Evolutionary conservation across 2,797 vertebrate genomes (phyloP), one percentile per base, ranked within the genome.

Genomic region (Xerus rutilus): DNA sequence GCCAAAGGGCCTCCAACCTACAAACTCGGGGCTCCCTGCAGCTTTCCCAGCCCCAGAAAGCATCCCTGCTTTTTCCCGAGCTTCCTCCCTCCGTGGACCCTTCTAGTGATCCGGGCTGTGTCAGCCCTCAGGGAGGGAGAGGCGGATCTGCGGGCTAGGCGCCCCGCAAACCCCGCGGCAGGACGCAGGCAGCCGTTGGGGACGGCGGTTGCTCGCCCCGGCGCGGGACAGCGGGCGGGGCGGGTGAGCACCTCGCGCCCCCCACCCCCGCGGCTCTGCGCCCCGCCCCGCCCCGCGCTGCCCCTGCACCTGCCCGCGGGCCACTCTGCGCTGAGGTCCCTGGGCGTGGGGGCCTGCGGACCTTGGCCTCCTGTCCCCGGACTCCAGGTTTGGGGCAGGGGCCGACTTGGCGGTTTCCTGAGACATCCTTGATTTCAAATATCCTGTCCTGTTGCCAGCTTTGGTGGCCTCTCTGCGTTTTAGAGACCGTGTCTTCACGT

Each of bases 341-440:
- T 0, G 0, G 6, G 10, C 14, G 20, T 23, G 54, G 49, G 7
- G 7, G 15, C 5, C 0, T 7, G n/a, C 1, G 20, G 18, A 32
- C 32, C 18, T 62, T 32, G 1, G 4, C 7, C 15, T 72, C 54
- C 54, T 57, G 54, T 20, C 7, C 23, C 35, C 3, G n/a, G n/a
- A 20, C 74, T 54, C 43, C 5, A 4, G 15, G 59, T n/a, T 20
- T 14, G 5, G 39, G 35, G 0, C 5, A 13, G 64, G n/a, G 59
- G 39, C 57, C 35, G 1, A 4, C 0, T 76, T 14, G 4, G 65
- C 64, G 39, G 20, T 49, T 95, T 96, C 72, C 84, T 0, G 25
- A 92, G 43, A 74, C 57, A 49, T 21, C 35, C 45, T 86, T 93
- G 92, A 92, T 95, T 86, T 95, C 96, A 81, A 76, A 78, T 83